Base-by-base conservation (phyloP, 92 coral and sea anemone genomes). In the Pocillopora grandis region DNA sequence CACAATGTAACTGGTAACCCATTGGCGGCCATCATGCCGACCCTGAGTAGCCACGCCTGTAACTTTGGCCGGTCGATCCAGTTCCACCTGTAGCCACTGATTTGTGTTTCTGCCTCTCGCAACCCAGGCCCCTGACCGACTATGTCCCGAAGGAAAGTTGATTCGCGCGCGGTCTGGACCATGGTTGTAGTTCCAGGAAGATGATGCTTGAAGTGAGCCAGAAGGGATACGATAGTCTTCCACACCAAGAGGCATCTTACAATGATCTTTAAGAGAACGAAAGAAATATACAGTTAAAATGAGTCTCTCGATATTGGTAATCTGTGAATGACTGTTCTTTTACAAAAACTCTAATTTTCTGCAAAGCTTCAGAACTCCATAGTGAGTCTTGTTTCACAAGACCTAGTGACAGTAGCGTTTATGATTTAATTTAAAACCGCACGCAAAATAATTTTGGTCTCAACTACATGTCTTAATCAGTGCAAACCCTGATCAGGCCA, bases 1-100 rank as follows among this genome's bases (percentile, higher is more conserved):
- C 19, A 90, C 86, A 31, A 81, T 83, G 76, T 77, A 93, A 10
- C 72, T 80, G 65, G 82, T 88, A 59, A 91, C 94, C 88, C 92
- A 93, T 20, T 93, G 94, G 62, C 77, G 56, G 31, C 70, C 76
- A 31, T 75, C 91, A 21, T 88, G 84, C 5, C 97, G 87, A 18
- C 97, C 97, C 86, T 93, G 97, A 27, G 97, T 91, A 49, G 90
- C 97, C 42, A 91, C 89, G 58, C 94, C 94, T 76, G 92, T 93
- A 61, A 93, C 58, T 62, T 84, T 88, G 49, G 94, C 92, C 62
- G 84, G 82, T 13, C 89, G 91, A 19, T 82, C 78, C 57, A 93
- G 89, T 60, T 86, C 90, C 56, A 90, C 88, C 55, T 85, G 90
- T 9, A 93, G 76, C 97, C 97, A 93, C 80, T 93, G 93, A 21